Evolutionary conservation across 2,888 invertebrate genomes (phyloP), one percentile per base, ranked within the genome.

Genomic region (Maniola hyperantus): DNA sequence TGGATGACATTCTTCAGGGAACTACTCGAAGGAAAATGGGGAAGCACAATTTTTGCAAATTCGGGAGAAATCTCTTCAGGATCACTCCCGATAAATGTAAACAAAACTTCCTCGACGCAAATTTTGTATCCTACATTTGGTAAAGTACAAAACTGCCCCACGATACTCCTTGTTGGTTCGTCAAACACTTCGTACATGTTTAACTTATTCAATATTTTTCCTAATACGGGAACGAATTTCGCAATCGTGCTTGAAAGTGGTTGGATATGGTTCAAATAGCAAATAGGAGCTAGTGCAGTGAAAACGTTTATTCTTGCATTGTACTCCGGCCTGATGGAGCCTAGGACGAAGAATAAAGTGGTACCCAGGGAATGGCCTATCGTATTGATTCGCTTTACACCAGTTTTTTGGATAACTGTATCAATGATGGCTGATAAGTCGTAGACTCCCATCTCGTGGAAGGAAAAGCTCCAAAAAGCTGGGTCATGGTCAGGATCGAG

Each of bases 341-440:
- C 80, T 88, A 94, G 90, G 0, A 93, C 93, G 71, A 91, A 94
- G 74, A 93, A 94, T 50, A 85, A 77, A 0, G 94, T 94, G 0
- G 93, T 94, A 26, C 96, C 97, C 83, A 93, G 93, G 7, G 96
- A 96, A 79, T 96, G 96, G 1, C 96, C 97, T 7, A 95, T 83
- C 78, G 95, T 96, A 74, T 93, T 93, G 0, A 97, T 71, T 66
- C 93, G 86, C 0, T 90, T 72, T 48, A 91, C 85, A 1, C 92
- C 89, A 0, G 95, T 95, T 6, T 68, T 60, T 0, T 72, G 62
- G 1, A 86, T 69, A 13, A 89, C 76, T 61, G 82, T 82, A 71
- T 90, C 87, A 6, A 88, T 93, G 80, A 93, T 94, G 0, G 95
- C 94, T 7, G 97, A 95, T 1, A 97, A 68, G 81, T 97, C 97